Evolutionary conservation across 2,888 invertebrate species (phyloP).

Genomic region (Patella caerulea): DNA sequence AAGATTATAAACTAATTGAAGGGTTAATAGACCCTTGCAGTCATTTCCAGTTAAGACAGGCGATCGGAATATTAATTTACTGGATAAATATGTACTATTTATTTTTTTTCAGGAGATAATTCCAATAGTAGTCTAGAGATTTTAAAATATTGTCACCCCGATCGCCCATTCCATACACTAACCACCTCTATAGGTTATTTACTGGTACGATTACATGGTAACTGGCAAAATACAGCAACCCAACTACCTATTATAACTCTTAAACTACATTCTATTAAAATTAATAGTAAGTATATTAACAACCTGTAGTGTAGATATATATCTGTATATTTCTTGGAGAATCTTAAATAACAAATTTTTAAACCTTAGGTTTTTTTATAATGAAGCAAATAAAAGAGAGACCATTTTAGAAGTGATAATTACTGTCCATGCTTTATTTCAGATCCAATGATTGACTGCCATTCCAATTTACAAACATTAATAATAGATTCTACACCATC

Average conservation of each 20-base stretch:
- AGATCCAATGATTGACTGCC: not conserved
- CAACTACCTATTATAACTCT: not conserved
- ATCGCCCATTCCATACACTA: constrained; percentile 7
- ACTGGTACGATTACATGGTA: not conserved
- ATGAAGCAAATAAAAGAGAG: no score
- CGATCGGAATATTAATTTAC: no score
- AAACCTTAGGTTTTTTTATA: no score
- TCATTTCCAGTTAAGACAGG: no score
- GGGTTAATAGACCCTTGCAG: no score
- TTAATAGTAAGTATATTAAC: not conserved
- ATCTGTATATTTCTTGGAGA: no score
- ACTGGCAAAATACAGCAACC: constrained; percentile 5
- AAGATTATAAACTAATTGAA: no score
- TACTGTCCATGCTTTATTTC: not conserved
- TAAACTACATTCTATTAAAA: not conserved
- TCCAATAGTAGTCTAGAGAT: not conserved
- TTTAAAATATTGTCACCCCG: not conserved
- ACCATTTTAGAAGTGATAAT: no score
- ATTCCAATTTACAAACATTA: not conserved
- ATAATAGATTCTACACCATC: not conserved
- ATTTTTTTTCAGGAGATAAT: not conserved
- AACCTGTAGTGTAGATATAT: no score
- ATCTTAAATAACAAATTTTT: no score
- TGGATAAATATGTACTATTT: not conserved
- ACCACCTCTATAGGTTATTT: not conserved